Evolutionary conservation across 1,140 invertebrate species (phyloP).

Genomic region (Bombus confusus): DNA sequence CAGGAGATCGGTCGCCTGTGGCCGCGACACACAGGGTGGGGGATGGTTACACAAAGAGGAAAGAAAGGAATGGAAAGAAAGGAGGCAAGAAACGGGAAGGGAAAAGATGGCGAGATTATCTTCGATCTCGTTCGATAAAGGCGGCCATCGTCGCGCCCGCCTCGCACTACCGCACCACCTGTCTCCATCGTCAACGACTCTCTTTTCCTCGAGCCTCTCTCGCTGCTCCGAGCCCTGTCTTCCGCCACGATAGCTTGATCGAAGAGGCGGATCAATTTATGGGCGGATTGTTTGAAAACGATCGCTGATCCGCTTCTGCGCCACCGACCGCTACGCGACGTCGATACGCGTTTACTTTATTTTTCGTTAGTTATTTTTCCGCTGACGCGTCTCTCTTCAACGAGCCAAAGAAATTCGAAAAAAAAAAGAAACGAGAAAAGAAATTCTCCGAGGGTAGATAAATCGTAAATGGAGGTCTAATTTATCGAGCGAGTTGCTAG

Average conservation of each 20-base stretch:
- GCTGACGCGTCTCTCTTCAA: neutral
- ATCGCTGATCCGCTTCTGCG: neutral
- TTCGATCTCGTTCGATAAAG: conserved; percentile 51
- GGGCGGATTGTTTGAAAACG: conserved; percentile 41
- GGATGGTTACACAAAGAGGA: no score
- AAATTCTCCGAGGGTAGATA: no score
- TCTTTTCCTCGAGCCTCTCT: conserved; percentile 1
- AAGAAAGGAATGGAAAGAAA: neutral
- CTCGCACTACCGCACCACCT: conserved; percentile 13
- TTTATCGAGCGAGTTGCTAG: no score
- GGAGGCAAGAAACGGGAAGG: no score
- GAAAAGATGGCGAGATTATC: conserved; percentile 43
- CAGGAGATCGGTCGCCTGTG: conserved; percentile 54
- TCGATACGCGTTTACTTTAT: neutral
- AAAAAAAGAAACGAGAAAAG: no score
- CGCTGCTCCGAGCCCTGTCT: neutral
- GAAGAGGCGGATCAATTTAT: conserved; percentile 51
- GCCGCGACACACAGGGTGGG: neutral
- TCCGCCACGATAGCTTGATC: conserved; percentile 14
- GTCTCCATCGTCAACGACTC: conserved; percentile 43
- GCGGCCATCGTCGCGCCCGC: conserved; percentile 18
- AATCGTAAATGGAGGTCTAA: neutral
- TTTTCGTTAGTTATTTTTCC: neutral
- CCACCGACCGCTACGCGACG: no score
- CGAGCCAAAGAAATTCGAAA: no score